Percentiles rank a stretch among this genome's conserved stretches.
These are phyloP conservation scores for Cryptosula pallasiana DNA, from an alignment of 2,888 invertebrate species.

Conservation along the genomic window DNA sequence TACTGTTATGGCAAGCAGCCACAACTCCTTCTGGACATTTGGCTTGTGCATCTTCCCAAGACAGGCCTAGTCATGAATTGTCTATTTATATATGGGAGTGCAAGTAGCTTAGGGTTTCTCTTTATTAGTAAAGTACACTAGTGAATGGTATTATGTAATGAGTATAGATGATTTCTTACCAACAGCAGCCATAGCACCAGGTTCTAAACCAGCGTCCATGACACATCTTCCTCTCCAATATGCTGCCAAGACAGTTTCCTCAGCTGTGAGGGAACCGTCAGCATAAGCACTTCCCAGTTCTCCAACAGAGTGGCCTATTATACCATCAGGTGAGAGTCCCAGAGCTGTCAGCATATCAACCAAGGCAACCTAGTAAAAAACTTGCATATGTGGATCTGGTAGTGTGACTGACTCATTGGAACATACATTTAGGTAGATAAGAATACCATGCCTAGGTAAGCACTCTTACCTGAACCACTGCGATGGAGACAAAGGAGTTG, in stretches of 20 bases:
- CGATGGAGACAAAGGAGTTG: conserved; percentile 1
- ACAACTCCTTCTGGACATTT: conserved; percentile 50
- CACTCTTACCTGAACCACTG: conserved; percentile 26
- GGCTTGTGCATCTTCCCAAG: conserved; percentile 48
- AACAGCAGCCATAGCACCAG: conserved; percentile 52
- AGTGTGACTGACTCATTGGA: too few relatives aligned
- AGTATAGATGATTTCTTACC: conserved; percentile 42
- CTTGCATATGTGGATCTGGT: too few relatives aligned
- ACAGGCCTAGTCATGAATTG: too few relatives aligned
- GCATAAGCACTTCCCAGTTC: conserved; percentile 92
- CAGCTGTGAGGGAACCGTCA: conserved; percentile 87
- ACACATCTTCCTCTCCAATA: conserved; percentile 68
- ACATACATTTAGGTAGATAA: too few relatives aligned
- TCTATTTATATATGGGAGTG: too few relatives aligned
- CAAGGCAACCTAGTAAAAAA: conserved; percentile 87
- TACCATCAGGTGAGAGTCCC: conserved; percentile 83
- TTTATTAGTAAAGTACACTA: too few relatives aligned
- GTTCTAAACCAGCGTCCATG: conserved; percentile 44
- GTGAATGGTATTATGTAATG: too few relatives aligned
- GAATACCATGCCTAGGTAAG: too few relatives aligned
- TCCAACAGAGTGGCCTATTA: too few relatives aligned
- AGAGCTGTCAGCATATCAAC: conserved; percentile 73
- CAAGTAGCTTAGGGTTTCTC: too few relatives aligned
- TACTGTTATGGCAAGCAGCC: conserved; percentile 82
- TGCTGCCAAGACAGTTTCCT: conserved; percentile 87